These are phyloP conservation scores for Rallus limicola DNA, from an alignment of 2,113 vertebrate species.

Conservation along the genomic window DNA sequence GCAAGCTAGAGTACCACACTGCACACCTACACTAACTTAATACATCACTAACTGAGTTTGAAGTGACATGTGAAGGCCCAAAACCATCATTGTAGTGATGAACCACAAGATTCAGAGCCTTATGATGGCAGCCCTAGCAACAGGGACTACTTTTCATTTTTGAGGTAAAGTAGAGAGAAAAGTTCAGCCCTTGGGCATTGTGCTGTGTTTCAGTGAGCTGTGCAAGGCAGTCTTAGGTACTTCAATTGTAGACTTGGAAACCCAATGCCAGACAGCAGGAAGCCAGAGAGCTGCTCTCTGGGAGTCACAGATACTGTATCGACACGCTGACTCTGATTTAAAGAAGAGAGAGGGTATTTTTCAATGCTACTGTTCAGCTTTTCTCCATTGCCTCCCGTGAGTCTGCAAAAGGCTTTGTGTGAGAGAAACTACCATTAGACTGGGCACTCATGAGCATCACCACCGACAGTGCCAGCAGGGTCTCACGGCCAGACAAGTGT, in stretches of 20 bases:
- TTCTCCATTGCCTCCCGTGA: neutral
- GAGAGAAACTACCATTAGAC: neutral
- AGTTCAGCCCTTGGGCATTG: neutral
- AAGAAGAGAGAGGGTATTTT: neutral
- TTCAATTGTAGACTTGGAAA: neutral
- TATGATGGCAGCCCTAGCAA: neutral
- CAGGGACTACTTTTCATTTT: neutral
- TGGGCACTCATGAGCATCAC: neutral
- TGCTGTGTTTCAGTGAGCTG: neutral
- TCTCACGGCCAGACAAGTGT: neutral
- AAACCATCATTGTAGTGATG: neutral
- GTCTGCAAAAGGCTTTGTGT: neutral
- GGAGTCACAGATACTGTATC: neutral
- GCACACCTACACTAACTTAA: neutral
- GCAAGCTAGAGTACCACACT: neutral
- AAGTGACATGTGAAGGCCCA: neutral
- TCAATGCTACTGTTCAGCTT: neutral
- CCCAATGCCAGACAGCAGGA: neutral
- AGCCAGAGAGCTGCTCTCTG: neutral
- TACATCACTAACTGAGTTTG: neutral
- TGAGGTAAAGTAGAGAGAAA: neutral
- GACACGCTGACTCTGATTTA: neutral
- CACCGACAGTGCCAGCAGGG: neutral
- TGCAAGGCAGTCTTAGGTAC: neutral
- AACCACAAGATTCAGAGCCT: neutral